Conservation (phyloP, 1,140 invertebrate genomes). For the Euura lappo region DNA sequence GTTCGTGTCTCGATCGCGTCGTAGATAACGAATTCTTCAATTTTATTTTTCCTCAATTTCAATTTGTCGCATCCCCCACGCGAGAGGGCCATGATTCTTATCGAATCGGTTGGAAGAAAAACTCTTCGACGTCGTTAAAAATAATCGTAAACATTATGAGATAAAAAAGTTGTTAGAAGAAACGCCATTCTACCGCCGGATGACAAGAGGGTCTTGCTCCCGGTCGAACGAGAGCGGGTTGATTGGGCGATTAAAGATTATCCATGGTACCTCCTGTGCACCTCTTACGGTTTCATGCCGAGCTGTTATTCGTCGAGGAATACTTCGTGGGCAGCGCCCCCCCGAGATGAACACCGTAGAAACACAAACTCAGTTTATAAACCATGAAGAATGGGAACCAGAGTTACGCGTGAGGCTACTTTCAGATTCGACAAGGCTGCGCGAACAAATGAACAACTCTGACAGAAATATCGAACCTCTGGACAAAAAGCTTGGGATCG, state of each 20-base stretch:
- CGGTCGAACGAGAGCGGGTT: constrained; percentile 28
- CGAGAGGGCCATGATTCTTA: not conserved
- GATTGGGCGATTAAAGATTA: constrained; percentile 50
- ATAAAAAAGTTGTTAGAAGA: constrained; percentile 7
- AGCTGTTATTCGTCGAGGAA: constrained; percentile 10
- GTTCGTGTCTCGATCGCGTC: not conserved
- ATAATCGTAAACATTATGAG: not conserved
- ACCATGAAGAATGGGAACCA: constrained; percentile 3
- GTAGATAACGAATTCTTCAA: not conserved
- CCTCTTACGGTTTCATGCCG: not conserved
- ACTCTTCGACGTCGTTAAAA: not conserved
- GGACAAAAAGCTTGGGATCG: not conserved
- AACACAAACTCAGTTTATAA: not conserved
- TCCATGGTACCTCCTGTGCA: constrained; percentile 39
- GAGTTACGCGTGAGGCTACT: constrained; percentile 12
- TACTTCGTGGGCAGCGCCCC: not conserved
- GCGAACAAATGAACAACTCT: not conserved
- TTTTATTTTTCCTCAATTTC: not conserved
- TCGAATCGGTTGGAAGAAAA: not conserved
- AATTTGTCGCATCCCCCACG: not conserved
- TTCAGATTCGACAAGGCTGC: not conserved
- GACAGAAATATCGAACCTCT: no score
- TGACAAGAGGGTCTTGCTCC: constrained; percentile 41
- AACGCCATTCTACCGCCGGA: constrained; percentile 45
- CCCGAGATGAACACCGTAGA: no score